Percentiles rank a stretch among this genome's conserved stretches.
Conservation (phyloP, 2,797 vertebrate genomes). For the Chromis chromis region DNA sequence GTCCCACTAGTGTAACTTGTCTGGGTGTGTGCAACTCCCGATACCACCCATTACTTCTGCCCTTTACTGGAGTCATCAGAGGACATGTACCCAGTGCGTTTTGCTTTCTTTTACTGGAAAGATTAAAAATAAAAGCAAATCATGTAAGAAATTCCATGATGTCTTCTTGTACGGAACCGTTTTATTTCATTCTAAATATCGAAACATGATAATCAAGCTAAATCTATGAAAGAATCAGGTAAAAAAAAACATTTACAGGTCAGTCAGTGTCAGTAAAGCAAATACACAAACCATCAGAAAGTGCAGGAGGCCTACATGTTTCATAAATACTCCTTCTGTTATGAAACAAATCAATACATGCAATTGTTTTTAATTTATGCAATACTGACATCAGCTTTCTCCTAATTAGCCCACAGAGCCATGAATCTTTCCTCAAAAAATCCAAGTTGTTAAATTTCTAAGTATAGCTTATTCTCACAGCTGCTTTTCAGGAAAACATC, state of each 20-base stretch:
- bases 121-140: conserved; percentile 13
- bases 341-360: too few species aligned
- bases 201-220: background rate
- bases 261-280: background rate
- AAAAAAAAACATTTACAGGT: too few species aligned
- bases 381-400: too few species aligned
- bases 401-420: background rate
- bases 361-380: too few species aligned
- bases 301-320: background rate
- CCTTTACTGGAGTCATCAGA: conserved; percentile 10
- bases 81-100: conserved; percentile 3
- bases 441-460: background rate
- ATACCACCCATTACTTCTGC: conserved; percentile 13
- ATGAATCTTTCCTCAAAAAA: background rate
- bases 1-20: conserved; percentile 66
- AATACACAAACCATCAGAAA: background rate
- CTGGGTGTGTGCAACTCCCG: conserved; percentile 60
- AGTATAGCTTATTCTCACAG: background rate
- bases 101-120: conserved; percentile 28
- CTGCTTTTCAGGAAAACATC: background rate
- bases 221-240: background rate
- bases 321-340: background rate
- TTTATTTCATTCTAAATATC: conserved; percentile 9
- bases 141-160: background rate
- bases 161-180: background rate